These are phyloP conservation scores for Oplegnathus fasciatus DNA, from an alignment of 2,113 vertebrate species.

Conservation along the genomic window DNA sequence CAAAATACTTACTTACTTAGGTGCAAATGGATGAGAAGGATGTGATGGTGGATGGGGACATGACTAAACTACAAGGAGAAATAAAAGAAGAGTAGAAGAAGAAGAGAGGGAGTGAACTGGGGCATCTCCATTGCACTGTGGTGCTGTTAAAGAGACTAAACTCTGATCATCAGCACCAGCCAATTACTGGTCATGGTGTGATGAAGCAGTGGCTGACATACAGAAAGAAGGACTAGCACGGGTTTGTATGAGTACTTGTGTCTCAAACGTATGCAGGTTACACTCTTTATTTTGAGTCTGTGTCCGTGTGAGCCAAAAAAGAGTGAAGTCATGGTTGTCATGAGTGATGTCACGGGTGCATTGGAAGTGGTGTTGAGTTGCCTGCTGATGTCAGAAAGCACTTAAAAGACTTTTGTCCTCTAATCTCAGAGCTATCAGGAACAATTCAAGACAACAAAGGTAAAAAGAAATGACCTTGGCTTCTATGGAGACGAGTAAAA, in stretches of 20 bases:
- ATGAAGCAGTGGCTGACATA: neutral
- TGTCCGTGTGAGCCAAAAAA: neutral
- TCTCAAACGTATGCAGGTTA: neutral
- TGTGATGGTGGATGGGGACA: neutral
- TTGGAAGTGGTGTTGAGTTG: slow-evolving; percentile 21
- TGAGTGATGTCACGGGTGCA: slow-evolving; percentile 53
- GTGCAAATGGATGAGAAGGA: slow-evolving; percentile 1
- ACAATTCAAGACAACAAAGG: slow-evolving; percentile 27
- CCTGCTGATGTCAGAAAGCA: slow-evolving; percentile 22
- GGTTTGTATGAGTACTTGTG: neutral
- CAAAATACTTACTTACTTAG: slow-evolving; percentile 52
- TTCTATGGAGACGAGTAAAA: slow-evolving; percentile 46
- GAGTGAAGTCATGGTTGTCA: slow-evolving; percentile 63
- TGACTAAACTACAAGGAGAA: neutral
- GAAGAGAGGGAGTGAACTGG: slow-evolving; percentile 5
- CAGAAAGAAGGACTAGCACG: neutral
- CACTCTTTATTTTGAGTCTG: neutral
- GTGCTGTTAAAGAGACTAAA: slow-evolving; percentile 35
- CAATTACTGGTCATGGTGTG: neutral
- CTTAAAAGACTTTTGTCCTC: slow-evolving; percentile 48
- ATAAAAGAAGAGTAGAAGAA: slow-evolving; percentile 22
- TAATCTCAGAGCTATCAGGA: slow-evolving; percentile 47
- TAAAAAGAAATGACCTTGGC: neutral
- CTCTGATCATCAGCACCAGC: neutral
- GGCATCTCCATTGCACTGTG: neutral